A percentile compares a stretch with the other conserved stretches of the same genome.
phyloP scores from a whole-genome alignment of 1,140 invertebrate species.

The Batillaria attramentaria region DNA sequence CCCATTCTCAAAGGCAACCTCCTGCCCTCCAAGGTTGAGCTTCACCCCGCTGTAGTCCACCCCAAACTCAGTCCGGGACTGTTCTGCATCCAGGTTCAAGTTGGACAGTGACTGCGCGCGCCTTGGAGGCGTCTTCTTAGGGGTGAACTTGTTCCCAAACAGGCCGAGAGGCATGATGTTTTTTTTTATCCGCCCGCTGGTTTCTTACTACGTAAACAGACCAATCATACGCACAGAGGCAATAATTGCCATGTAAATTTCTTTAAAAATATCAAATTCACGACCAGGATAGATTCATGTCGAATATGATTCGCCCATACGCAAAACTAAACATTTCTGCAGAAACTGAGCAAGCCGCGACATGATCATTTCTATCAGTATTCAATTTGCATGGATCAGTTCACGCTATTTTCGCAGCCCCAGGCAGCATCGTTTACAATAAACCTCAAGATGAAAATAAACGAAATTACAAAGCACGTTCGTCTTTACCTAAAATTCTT shows the following conservation, averaged over 20 bases:
- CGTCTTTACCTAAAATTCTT: too few relatives aligned
- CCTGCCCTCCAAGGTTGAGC: conserved; percentile 66
- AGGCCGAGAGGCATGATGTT: conserved; percentile 60
- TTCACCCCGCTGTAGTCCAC: conserved; percentile 66
- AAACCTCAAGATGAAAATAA: too few relatives aligned
- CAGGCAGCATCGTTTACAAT: too few relatives aligned
- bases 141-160: conserved; percentile 71
- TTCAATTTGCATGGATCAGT: too few relatives aligned
- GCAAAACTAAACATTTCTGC: too few relatives aligned
- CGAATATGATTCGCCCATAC: background rate
- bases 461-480: too few relatives aligned
- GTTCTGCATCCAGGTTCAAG: conserved; percentile 65
- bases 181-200: background rate
- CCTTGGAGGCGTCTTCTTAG: conserved; percentile 69
- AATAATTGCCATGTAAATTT: background rate
- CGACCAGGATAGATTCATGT: background rate
- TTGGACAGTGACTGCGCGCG: conserved; percentile 70
- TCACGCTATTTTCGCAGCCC: too few relatives aligned
- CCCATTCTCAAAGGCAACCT: conserved; percentile 70
- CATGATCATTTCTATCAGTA: too few relatives aligned
- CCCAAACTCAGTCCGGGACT: conserved; percentile 66
- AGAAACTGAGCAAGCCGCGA: too few relatives aligned
- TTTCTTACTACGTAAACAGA: background rate
- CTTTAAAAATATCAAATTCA: background rate
- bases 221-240: background rate